Evolutionary conservation across 2,113 vertebrate genomes (phyloP), one percentile per base, ranked within the genome.

Genomic region (Trogon surrucura): DNA sequence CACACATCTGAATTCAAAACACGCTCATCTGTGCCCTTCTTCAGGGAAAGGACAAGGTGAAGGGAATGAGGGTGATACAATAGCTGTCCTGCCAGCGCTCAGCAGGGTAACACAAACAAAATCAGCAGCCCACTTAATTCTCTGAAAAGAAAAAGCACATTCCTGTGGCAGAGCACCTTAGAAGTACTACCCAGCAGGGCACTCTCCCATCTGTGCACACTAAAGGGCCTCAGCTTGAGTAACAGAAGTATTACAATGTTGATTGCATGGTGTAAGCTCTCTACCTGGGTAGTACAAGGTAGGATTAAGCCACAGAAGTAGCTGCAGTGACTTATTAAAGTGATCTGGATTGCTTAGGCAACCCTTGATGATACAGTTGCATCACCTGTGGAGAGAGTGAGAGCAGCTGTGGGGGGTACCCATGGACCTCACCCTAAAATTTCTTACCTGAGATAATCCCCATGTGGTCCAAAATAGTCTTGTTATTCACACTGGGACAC

Each of bases 211-310:
- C 87, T 95, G 87, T 77, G 78, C 67, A 85, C 36, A 38, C 54
- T 91, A 51, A 94, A 96, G 54, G 79, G n/a, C 74, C 81, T 77
- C 81, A 91, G 70, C 61, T 83, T 94, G 87, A 91, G 30, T n/a
- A 91, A n/a, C 61, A 73, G 30, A 91, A 72, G 36, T 67, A 75
- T 71, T 85, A 81, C 45, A 50, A 26, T 34, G 60, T 26, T 82
- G 87, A 85, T 16, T 94, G 41, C 34, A 17, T 30, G 45, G 27
- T 2, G 0, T 72, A 58, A 89, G 27, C 41, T 66, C 70, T 66
- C 66, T 77, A 80, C 48, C 44, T 72, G 65, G 34, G 60, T 30
- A 16, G 50, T 25, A 81, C 54, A 70, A 80, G 47, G 54, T n/a
- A 65, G 53, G 41, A 85, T 81, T 64, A 91, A 87, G 65, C 27